Evolutionary conservation across 2,797 vertebrate genomes (phyloP).

Genomic region (Prionace glauca): DNA sequence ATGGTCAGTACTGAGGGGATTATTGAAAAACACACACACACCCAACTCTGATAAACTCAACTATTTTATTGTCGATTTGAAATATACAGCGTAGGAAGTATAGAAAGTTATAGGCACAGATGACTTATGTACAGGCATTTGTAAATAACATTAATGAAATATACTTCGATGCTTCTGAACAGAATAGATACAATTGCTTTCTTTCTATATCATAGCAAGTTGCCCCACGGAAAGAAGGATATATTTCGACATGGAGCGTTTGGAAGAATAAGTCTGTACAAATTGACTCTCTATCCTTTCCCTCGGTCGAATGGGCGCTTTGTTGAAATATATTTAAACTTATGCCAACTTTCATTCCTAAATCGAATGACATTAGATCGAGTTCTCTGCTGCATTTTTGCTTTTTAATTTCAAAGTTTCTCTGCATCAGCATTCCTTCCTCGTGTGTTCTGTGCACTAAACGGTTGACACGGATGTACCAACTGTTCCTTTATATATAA

Average conservation of each 20-base stretch:
- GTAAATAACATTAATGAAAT: slow-evolving; percentile 50
- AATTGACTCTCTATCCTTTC: slow-evolving; percentile 50
- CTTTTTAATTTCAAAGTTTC: background rate
- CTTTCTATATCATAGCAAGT: slow-evolving; percentile 45
- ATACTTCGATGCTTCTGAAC: slow-evolving; percentile 48
- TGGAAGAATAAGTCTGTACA: slow-evolving; percentile 49
- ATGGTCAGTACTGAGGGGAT: background rate
- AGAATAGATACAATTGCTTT: slow-evolving; percentile 49
- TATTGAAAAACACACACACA: background rate
- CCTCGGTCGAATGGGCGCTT: slow-evolving; percentile 53
- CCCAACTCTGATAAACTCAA: slow-evolving; percentile 2
- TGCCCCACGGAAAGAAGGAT: slow-evolving; percentile 51
- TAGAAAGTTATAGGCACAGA: slow-evolving; percentile 60
- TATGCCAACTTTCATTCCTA: slow-evolving; percentile 48
- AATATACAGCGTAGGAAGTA: slow-evolving; percentile 53
- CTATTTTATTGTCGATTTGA: slow-evolving; percentile 36
- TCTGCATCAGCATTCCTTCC: background rate
- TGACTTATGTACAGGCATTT: slow-evolving; percentile 51
- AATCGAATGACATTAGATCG: slow-evolving; percentile 56
- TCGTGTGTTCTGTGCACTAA: background rate
- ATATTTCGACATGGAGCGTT: slow-evolving; percentile 53
- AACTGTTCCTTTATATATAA: background rate
- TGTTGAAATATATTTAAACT: slow-evolving; percentile 51
- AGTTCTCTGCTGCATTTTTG: background rate
- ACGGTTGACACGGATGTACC: background rate